Conservation (phyloP, 2,113 vertebrate species). For the Atrichornis clamosus region DNA sequence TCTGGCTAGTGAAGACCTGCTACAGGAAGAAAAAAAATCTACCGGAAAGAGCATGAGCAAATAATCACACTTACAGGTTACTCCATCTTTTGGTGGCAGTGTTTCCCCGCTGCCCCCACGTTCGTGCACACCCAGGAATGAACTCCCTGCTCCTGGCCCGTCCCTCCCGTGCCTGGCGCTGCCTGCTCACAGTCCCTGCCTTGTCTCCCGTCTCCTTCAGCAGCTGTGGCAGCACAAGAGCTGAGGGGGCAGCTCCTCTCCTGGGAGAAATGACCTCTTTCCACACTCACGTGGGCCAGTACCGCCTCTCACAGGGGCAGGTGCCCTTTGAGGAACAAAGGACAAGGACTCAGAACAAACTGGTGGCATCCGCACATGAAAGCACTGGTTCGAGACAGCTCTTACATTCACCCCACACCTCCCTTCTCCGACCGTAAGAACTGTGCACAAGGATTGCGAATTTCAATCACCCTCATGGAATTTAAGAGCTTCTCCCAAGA, state of each 20-base stretch:
- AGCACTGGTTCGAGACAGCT: neutral
- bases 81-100: neutral
- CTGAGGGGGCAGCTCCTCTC: neutral
- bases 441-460: neutral
- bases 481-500: neutral
- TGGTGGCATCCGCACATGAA: neutral
- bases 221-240: neutral
- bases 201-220: too few species aligned
- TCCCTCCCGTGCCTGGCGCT: neutral
- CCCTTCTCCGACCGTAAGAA: neutral
- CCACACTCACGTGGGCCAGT: neutral
- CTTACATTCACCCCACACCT: neutral
- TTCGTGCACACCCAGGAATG: neutral
- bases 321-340: too few species aligned
- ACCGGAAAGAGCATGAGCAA: neutral
- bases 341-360: neutral
- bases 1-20: neutral
- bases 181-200: neutral
- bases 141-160: too few species aligned
- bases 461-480: neutral
- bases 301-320: neutral
- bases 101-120: neutral
- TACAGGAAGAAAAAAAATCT: neutral
- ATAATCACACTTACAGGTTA: neutral
- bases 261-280: neutral